Evolutionary conservation across 2,888 invertebrate species (phyloP), one percentile per base, ranked within the genome.

Genomic region (Troides helena): DNA sequence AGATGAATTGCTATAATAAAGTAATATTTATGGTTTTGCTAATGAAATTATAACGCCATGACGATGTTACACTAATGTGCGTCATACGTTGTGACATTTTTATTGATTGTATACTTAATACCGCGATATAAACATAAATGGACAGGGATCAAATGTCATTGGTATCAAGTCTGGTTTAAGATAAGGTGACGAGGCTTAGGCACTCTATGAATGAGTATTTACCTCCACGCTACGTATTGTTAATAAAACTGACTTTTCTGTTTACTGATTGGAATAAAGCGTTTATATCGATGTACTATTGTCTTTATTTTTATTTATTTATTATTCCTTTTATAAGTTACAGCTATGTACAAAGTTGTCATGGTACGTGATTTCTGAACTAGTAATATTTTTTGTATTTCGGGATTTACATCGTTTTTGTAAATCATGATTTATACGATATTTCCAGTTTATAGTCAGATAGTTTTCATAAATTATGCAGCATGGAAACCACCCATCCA

Each of bases 21-120:
- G 50, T 67, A 64, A 67, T 70, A 67, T 62, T 70, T 64, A 66
- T 46, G 63, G 50, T 6, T 65, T 61, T 46, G 30, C 65, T 72
- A 71, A 71, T 72, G 65, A 56, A 72, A 71, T 72, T 72, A 72
- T 64, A 64, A 64, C 66, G 17, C 63, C 62, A 64, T 69, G 69
- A 57, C 56, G 67, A 65, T 65, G 60, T 66, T 68, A 63, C 25
- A 66, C 57, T 36, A 25, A 63, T 53, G 68, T 71, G 68, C 62
- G 68, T 68, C 72, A 71, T 56, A 67, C 69, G 59, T 66, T 72
- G 69, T 72, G 68, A 72, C 71, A 70, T 72, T 71, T 71, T 71
- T 73, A 72, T 67, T 65, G 69, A 71, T 71, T 71, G 62, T 64
- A 61, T 68, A 70, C 60, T 62, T 71, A 68, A 68, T 68, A 63